Evolutionary conservation across 2,113 vertebrate species (phyloP), one percentile per base, ranked within the genome.

Genomic region (Heterotilapia buettikoferi): DNA sequence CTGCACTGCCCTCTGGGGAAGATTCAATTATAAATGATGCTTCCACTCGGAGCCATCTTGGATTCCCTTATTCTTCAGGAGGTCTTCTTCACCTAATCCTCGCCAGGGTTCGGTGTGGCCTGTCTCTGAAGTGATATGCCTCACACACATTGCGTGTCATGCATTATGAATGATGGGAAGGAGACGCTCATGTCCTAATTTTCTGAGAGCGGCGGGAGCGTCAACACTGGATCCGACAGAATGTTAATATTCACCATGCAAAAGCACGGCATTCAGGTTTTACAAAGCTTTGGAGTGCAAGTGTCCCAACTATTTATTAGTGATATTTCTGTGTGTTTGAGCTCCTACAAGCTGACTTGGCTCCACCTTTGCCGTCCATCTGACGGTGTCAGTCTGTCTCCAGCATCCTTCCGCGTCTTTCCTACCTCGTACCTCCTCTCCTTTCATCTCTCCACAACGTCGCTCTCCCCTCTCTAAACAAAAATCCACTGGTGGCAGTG

Each of bases 1-100:
- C 92, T 87, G 89, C 88, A 66, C 84, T 63, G 45, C 94, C 94
- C 95, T 93, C 93, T 81, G 31, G 94, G 95, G 94, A 93, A 87
- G 93, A 92, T 94, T 97, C 95, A 96, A 96, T 96, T 96, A 96
- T 96, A 94, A 96, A 97, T 95, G 93, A 96, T 92, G 93, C 91
- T 95, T 94, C 90, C 92, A 90, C 93, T 95, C 84, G 59, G 88
- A 95, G 92, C 95, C 94, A 94, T 94, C 94, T 95, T 94, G 90
- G 90, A 94, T 94, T 94, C 90, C 92, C 89, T 91, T 90, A 90
- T 96, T 96, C 92, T 95, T 93, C 86, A 54, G 89, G 89, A 93
- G 94, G 93, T 95, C 94, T 94, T 93, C 93, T 92, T 92, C 90
- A 94, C 93, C 89, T 95, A 95, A 95, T 96, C 94, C 93, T 92